phyloP scores from a whole-genome alignment of 2,888 invertebrate genomes.

The Vannuccia rotundouncinata region DNA sequence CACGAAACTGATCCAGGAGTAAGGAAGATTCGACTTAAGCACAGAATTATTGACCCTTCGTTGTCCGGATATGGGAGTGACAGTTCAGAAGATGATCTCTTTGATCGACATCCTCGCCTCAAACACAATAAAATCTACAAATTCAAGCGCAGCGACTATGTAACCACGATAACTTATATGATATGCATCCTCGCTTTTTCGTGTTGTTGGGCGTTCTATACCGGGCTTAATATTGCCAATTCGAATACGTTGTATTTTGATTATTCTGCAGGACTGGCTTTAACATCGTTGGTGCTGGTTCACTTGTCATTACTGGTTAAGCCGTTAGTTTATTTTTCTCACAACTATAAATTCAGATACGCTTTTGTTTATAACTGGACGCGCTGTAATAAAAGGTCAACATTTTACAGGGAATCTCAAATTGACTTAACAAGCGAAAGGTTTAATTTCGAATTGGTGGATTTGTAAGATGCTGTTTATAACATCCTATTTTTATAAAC shows the following conservation, averaged over 20 bases:
- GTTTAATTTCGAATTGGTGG: not conserved
- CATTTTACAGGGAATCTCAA: not conserved
- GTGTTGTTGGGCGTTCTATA: not conserved
- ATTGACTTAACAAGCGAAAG: not conserved
- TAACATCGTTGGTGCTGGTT: not conserved
- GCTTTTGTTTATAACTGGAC: not conserved
- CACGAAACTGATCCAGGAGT: not conserved
- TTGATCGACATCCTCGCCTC: not conserved
- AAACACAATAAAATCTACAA: slow-evolving; percentile 10
- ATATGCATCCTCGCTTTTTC: not conserved
- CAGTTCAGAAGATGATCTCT: slow-evolving; percentile 5
- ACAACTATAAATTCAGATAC: slow-evolving; percentile 24
- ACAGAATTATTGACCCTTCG: not conserved
- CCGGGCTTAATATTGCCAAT: not conserved
- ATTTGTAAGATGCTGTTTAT: too few species aligned
- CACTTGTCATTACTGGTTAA: not conserved
- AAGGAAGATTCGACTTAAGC: not conserved
- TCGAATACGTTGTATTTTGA: not conserved
- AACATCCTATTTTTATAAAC: not conserved
- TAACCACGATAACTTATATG: not conserved
- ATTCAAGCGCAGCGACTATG: slow-evolving; percentile 12
- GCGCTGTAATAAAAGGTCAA: not conserved
- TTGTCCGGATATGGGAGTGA: slow-evolving; percentile 10
- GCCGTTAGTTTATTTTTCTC: not conserved
- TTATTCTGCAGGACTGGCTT: not conserved